Evolutionary conservation across 2,888 invertebrate species (phyloP), one percentile per base, ranked within the genome.

Genomic region (Ceriagrion tenellum): DNA sequence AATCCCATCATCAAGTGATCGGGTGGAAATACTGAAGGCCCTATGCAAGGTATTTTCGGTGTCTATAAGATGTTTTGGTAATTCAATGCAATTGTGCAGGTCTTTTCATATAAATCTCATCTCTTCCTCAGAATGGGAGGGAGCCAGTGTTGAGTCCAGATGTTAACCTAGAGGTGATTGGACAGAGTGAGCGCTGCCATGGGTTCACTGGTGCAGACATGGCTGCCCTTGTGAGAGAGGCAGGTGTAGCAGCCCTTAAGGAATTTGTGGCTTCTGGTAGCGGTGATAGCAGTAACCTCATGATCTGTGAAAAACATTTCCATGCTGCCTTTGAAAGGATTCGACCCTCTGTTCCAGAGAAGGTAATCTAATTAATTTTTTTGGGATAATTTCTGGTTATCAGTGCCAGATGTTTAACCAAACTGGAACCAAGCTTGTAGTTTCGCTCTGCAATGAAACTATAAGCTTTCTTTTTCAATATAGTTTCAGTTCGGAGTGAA

Each of bases 121-220:
- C 89, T 95, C 95, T 81, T 95, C 97, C 97, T 55, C 96, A 98
- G 98, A 98, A 98, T 96, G 98, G 99, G 30, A 98, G 98, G 0
- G 98, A 97, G 96, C 99, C 99, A 0, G 97, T 97, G 95, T 97
- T 99, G 95, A 98, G 98, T 0, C 97, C 97, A 0, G 99, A 99
- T 97, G 99, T 99, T 0, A 97, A 98, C 96, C 97, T 99, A 96
- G 97, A 97, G 96, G 97, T 97, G 8, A 97, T 99, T 89, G 98
- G 98, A 0, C 97, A 97, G 20, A 97, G 98, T 95, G 97, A 98
- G 12, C 97, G 97, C 95, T 98, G 98, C 96, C 98, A 98, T 30
- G 98, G 99, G 26, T 99, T 98, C 96, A 99, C 99, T 0, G 99
- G 99, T 35, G 99, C 99, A 0, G 99, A 99, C 97, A 97, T 99